These are phyloP conservation scores for Apamea crenata DNA, from an alignment of 2,888 invertebrate genomes.

Conservation along the genomic window DNA sequence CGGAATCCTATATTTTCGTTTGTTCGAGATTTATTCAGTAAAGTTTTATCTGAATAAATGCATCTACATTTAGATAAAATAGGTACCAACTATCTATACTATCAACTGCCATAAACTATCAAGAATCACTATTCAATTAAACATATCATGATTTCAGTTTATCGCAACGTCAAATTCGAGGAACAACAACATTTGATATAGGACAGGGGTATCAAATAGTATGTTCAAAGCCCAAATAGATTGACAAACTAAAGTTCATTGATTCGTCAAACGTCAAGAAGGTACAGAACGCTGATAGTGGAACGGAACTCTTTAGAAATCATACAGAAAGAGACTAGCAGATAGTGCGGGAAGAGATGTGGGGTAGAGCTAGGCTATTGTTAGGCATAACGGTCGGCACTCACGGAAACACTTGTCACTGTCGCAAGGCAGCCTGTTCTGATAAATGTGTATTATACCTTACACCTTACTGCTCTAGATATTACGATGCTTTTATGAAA, in stretches of 20 bases:
- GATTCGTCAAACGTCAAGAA: slow-evolving; percentile 78
- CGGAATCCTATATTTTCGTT: slow-evolving; percentile 37
- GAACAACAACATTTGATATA: slow-evolving; percentile 31
- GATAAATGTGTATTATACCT: slow-evolving; percentile 81
- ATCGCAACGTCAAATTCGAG: slow-evolving; percentile 12
- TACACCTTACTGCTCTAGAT: slow-evolving; percentile 63
- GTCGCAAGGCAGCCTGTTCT: slow-evolving; percentile 78
- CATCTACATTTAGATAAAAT: neutral
- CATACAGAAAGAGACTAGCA: slow-evolving; percentile 80
- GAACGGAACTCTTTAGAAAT: slow-evolving; percentile 87
- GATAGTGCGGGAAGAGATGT: slow-evolving; percentile 82
- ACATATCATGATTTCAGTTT: slow-evolving; percentile 8
- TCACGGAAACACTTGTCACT: slow-evolving; percentile 89
- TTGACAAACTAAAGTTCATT: slow-evolving; percentile 67
- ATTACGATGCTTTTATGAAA: slow-evolving; percentile 64
- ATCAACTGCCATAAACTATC: slow-evolving; percentile 13
- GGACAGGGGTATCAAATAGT: slow-evolving; percentile 46
- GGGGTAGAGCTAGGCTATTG: slow-evolving; percentile 79
- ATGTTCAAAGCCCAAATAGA: slow-evolving; percentile 40
- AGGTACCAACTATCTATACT: neutral
- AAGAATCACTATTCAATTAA: slow-evolving; percentile 17
- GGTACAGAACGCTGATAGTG: slow-evolving; percentile 79
- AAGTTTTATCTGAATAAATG: slow-evolving; percentile 19
- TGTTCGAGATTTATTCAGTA: slow-evolving; percentile 9
- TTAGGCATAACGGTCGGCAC: slow-evolving; percentile 83